phyloP scores from a whole-genome alignment of 2,888 invertebrate genomes.

The Cryptosula pallasiana region DNA sequence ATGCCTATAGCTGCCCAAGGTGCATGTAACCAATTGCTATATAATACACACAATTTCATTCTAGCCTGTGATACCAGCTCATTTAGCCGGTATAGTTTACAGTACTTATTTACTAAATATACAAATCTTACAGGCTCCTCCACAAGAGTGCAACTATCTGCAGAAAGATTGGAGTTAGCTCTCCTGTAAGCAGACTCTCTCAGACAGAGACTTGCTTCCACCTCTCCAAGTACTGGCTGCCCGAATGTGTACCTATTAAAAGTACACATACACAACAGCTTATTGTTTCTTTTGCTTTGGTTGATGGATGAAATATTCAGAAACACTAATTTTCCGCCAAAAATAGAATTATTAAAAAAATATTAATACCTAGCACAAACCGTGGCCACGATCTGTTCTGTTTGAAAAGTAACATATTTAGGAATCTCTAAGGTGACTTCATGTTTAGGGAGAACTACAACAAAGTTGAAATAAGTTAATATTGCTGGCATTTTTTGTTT shows the following conservation, averaged over 20 bases:
- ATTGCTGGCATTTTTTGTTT: background rate
- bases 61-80: too few species aligned
- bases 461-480: background rate
- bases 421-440: background rate
- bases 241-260: slow-evolving; percentile 1
- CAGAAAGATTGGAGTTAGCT: too few species aligned
- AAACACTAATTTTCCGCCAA: too few species aligned
- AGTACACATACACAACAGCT: background rate
- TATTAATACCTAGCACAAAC: slow-evolving; percentile 1
- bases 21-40: too few species aligned
- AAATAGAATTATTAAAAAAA: too few species aligned
- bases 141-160: too few species aligned
- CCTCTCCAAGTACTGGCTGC: background rate
- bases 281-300: background rate
- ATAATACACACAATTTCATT: too few species aligned
- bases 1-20: too few species aligned
- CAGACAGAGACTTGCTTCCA: background rate
- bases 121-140: too few species aligned
- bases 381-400: background rate
- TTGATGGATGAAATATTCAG: background rate
- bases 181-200: too few species aligned
- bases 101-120: too few species aligned
- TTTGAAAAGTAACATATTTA: slow-evolving; percentile 15
- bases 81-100: too few species aligned
- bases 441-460: slow-evolving; percentile 17